phyloP scores from a whole-genome alignment of 2,797 vertebrate genomes.

The Apodemus agrarius region DNA sequence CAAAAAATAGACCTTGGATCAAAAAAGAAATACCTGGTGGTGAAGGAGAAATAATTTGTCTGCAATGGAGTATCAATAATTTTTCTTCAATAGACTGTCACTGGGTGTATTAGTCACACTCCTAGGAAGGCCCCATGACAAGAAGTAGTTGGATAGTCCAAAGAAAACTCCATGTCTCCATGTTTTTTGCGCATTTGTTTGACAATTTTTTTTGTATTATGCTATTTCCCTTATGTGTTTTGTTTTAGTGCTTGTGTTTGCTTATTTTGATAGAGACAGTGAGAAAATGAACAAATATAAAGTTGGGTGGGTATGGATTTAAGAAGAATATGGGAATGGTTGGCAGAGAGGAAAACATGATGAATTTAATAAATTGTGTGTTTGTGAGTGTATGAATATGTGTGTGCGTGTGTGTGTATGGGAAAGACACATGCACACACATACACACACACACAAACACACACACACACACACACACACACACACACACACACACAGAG shows the following conservation, averaged over 20 bases:
- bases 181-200: neutral
- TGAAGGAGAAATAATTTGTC: neutral
- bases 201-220: neutral
- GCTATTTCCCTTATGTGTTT: neutral
- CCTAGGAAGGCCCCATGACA: no score
- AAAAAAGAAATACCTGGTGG: neutral
- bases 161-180: neutral
- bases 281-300: neutral
- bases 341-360: neutral
- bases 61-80: neutral
- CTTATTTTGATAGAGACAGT: neutral
- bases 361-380: neutral
- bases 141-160: neutral
- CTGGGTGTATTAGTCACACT: neutral
- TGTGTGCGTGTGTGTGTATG: no score
- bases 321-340: neutral
- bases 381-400: no score
- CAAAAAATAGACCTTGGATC: neutral
- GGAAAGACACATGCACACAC: no score
- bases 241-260: neutral
- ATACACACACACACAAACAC: no score
- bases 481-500: no score
- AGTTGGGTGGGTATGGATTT: neutral
- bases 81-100: neutral
- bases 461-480: no score